A percentile compares a stretch with the other conserved stretches of the same genome.
Conservation (phyloP, 2,888 invertebrate species). For the Limnephilus lunatus region DNA sequence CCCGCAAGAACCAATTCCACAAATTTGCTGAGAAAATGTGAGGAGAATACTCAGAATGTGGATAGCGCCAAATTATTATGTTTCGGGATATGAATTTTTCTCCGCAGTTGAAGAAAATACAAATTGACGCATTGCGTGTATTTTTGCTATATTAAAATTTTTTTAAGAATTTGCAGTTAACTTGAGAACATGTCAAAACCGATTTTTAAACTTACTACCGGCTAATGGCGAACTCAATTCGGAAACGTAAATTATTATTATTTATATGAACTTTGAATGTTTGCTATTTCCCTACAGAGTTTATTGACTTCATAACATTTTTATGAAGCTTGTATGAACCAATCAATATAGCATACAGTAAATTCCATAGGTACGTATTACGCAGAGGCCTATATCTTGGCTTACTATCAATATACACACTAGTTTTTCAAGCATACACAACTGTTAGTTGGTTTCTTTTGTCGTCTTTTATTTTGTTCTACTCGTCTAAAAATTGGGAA, state of each 20-base stretch:
- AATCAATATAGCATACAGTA: too few species aligned
- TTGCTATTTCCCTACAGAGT: neutral
- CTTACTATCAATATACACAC: too few species aligned
- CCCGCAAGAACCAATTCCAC: neutral
- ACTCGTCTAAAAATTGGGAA: neutral
- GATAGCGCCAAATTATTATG: neutral
- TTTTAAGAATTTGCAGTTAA: neutral
- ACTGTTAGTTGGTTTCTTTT: too few species aligned
- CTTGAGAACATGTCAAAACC: neutral
- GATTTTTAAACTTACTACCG: neutral
- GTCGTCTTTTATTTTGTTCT: too few species aligned
- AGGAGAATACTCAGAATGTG: neutral
- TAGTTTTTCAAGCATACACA: too few species aligned
- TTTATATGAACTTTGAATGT: neutral
- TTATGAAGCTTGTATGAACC: too few species aligned
- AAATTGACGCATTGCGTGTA: constrained; percentile 2
- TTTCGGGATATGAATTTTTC: neutral
- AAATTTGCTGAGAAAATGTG: neutral
- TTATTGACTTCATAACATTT: neutral
- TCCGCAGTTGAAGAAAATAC: neutral
- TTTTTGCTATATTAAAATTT: neutral
- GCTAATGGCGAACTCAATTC: neutral
- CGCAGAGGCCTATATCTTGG: too few species aligned
- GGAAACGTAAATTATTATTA: neutral
- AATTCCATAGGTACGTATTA: too few species aligned